Evolutionary conservation across 23 tunicate genomes (phyloP), one percentile per base, ranked within the genome.

Genomic region (Trididemnum nubilum): DNA sequence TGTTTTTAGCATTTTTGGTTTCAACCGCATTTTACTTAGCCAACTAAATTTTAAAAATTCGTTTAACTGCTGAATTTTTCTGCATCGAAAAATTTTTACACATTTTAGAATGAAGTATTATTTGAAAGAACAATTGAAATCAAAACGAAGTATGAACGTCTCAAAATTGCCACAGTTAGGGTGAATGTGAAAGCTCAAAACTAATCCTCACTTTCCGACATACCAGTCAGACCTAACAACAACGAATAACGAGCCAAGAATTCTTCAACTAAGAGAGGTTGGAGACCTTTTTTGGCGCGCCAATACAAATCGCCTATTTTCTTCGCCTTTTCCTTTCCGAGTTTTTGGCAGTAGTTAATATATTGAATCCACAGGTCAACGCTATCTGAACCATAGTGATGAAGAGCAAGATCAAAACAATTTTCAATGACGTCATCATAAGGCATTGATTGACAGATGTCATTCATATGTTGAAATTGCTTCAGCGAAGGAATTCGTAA

Each of bases 251-350:
- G 25, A 7, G 86, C 32, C 21, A 85, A 27, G 74, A 91, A 85
- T 36, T 57, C 59, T 72, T 81, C 97, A 2, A 72, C 74, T 0
- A 85, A 30, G 5, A 21, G 67, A 1, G 97, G 86, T 38, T 85
- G 39, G 7, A 91, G 67, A 33, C 37, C 67, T 34, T 91, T 85
- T 78, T 86, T 82, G 33, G 97, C 97, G n/a, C 89, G 63, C 97
- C 97, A 91, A 77, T 85, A 77, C 2, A 91, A 35, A 24, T 54
- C 33, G 2, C 89, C 90, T 27, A 79, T 54, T 25, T 79, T 63
- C 1, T 1, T 34, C 1, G 71, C 78, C 23, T 81, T 79, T 30
- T 27, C 15, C 9, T 66, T 65, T 0, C 80, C 82, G 0, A 0
- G 22, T 77, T 79, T 72, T 0, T 77, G 72, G 2, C 44, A 61